Conservation (phyloP, 37 sponge, comb jelly and placozoan species). For the Tethya wilhelma region DNA sequence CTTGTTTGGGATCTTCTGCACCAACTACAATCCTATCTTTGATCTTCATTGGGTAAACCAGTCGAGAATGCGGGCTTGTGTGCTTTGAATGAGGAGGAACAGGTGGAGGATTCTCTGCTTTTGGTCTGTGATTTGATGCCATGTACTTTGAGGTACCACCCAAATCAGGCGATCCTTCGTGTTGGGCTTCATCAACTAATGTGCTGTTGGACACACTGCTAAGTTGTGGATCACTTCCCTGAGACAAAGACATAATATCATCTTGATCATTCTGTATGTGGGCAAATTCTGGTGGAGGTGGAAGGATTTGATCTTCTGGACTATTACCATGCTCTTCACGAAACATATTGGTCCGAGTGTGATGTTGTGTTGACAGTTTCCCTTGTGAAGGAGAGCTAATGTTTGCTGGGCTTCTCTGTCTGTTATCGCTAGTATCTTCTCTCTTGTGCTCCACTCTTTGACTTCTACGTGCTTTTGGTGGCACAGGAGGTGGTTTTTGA, state of each 20-base stretch:
- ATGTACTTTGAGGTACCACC: no score
- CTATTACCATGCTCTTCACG: not conserved
- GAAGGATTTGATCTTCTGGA: not conserved
- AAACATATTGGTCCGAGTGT: not conserved
- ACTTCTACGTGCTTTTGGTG: not conserved
- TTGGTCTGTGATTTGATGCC: no score
- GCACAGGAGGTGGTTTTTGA: constrained; percentile 7
- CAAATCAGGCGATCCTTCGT: no score
- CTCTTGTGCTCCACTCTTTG: not conserved
- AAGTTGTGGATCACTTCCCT: not conserved
- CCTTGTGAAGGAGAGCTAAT: not conserved
- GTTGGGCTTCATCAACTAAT: constrained; percentile 2
- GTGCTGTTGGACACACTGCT: constrained; percentile 21
- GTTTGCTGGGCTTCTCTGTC: not conserved
- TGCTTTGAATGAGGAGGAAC: no score
- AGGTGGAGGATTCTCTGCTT: no score
- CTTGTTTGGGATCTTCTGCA: no score
- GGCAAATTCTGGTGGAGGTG: constrained; percentile 39
- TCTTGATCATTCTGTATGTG: not conserved
- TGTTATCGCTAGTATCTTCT: not conserved
- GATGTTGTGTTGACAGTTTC: not conserved
- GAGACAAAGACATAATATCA: not conserved
- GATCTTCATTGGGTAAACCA: no score
- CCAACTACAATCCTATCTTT: not conserved
- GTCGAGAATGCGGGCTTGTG: no score